These are phyloP conservation scores for Drosophila ironensis DNA, from an alignment of 1,140 invertebrate species.

Conservation along the genomic window DNA sequence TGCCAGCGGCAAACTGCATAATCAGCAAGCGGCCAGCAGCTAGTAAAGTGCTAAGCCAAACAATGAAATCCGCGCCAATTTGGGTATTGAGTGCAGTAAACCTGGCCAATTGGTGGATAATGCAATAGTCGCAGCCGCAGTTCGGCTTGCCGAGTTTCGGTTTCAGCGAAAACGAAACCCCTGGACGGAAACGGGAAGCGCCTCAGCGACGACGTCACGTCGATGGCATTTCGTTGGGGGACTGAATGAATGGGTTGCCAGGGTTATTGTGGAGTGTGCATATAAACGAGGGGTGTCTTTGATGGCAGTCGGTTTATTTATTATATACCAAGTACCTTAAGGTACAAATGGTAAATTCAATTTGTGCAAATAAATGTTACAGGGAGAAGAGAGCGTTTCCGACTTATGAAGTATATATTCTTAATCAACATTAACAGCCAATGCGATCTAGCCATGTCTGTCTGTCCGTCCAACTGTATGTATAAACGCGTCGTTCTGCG, in stretches of 20 bases:
- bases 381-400: too few relatives aligned
- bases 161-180: constrained; percentile 20
- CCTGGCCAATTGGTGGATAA: constrained; percentile 47
- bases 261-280: constrained; percentile 2
- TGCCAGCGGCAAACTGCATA: constrained; percentile 35
- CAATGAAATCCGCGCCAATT: constrained; percentile 37
- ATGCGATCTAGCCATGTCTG: too few relatives aligned
- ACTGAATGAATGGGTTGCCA: constrained; percentile 40
- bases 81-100: constrained; percentile 59
- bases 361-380: too few relatives aligned
- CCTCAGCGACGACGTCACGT: constrained; percentile 38
- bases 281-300: background rate
- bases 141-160: constrained; percentile 4
- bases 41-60: constrained; percentile 13
- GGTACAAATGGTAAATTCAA: too few relatives aligned
- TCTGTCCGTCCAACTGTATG: too few relatives aligned
- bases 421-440: too few relatives aligned
- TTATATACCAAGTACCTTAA: too few relatives aligned
- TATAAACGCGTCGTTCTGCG: too few relatives aligned
- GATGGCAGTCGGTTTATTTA: constrained; percentile 8
- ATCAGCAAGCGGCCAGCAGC: constrained; percentile 30
- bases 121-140: constrained; percentile 51
- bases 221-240: constrained; percentile 2
- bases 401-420: too few relatives aligned
- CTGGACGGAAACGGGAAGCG: constrained; percentile 64